Percentiles rank a stretch among this genome's conserved stretches.
Conservation (phyloP, 2,113 vertebrate genomes). For the Anser cygnoides region DNA sequence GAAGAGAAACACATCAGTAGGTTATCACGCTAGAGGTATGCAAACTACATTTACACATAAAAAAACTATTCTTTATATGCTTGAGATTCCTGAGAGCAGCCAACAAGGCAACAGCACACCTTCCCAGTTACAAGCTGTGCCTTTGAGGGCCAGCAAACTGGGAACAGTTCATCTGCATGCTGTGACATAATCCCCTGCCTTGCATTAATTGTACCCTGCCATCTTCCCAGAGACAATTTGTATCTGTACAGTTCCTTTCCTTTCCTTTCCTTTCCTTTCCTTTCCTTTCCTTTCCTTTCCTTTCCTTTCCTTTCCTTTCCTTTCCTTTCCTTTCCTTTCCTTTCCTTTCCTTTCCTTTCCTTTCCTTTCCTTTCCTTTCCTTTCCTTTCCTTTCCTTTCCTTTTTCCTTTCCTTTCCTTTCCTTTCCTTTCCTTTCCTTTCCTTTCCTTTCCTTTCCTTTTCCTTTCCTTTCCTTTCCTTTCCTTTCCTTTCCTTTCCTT, state of each 20-base stretch:
- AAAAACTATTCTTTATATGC: accelerated
- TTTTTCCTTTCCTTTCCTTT: background rate
- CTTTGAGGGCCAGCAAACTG: background rate
- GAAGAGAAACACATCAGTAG: background rate
- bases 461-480: too few species aligned
- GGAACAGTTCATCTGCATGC: background rate
- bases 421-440: background rate
- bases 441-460: too few species aligned
- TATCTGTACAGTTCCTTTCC: background rate
- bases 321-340: background rate
- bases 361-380: too few species aligned
- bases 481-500: background rate
- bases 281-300: too few species aligned
- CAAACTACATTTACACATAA: background rate
- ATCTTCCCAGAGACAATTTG: background rate
- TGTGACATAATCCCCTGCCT: background rate
- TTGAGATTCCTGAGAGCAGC: background rate
- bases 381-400: background rate
- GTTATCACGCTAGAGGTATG: background rate
- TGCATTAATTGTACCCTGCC: background rate
- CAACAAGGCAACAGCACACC: background rate
- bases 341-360: too few species aligned
- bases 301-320: background rate
- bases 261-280: background rate
- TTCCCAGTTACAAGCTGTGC: background rate